A percentile compares a stretch with the other conserved stretches of the same genome.
phyloP scores from a whole-genome alignment of 2,888 invertebrate genomes.

The Prionchulus punctatus region DNA sequence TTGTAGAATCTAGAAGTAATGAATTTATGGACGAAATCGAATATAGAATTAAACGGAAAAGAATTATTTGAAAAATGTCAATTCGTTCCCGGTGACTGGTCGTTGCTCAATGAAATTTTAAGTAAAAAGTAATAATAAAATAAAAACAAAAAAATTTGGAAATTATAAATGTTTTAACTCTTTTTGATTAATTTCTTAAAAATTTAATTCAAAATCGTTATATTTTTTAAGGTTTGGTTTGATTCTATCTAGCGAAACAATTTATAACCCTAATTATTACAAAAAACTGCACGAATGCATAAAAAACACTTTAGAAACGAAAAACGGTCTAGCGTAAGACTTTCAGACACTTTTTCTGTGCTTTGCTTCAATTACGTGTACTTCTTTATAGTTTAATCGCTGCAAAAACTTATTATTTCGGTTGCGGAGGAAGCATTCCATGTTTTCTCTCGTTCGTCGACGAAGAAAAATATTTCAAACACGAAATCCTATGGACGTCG shows the following conservation, averaged over 20 bases:
- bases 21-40: conserved; percentile 60
- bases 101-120: no score
- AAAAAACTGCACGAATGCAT: conserved; percentile 55
- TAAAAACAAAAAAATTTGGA: conserved; percentile 15
- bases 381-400: conserved; percentile 48
- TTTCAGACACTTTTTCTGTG: neutral
- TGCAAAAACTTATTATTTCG: conserved; percentile 82
- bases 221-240: conserved; percentile 51
- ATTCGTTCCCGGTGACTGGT: conserved; percentile 59
- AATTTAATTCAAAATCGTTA: neutral
- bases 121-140: conserved; percentile 41
- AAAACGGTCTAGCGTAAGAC: neutral
- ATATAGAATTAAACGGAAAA: conserved; percentile 50
- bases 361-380: neutral
- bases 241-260: conserved; percentile 81
- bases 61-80: conserved; percentile 31
- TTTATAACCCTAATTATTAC: conserved; percentile 60
- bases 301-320: no score
- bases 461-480: neutral
- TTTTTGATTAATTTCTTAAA: no score
- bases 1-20: conserved; percentile 63
- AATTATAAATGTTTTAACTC: neutral
- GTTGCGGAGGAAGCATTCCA: conserved; percentile 69
- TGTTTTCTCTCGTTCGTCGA: conserved; percentile 49
- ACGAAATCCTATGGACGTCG: neutral